Conservation (phyloP, 2,797 vertebrate species). For the Setipinna tenuifilis region DNA sequence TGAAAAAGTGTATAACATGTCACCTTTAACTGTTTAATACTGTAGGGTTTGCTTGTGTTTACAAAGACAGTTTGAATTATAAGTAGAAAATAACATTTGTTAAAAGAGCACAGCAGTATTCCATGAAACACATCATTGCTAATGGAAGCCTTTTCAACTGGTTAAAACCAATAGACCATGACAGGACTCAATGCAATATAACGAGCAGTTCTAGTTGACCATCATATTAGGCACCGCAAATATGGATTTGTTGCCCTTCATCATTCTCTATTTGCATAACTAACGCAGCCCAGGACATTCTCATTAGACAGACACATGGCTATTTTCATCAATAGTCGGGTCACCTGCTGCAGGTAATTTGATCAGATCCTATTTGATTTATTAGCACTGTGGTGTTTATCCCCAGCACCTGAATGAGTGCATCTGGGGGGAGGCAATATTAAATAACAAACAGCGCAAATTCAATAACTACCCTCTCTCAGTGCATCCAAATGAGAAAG, state of each 20-base stretch:
- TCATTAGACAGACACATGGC: conserved; percentile 11
- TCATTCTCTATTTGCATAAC: neutral
- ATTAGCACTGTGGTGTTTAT: conserved; percentile 55
- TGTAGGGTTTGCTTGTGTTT: neutral
- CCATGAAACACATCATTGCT: neutral
- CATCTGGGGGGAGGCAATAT: conserved; percentile 51
- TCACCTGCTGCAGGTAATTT: conserved; percentile 38
- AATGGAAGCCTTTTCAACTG: neutral
- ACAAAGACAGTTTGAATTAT: neutral
- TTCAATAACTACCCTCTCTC: conserved; percentile 60
- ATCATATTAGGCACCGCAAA: neutral
- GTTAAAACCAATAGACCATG: neutral
- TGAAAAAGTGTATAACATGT: too few species aligned
- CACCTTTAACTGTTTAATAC: too few species aligned
- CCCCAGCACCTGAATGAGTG: conserved; percentile 45
- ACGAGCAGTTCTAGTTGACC: neutral
- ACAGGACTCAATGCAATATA: neutral
- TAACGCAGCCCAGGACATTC: neutral
- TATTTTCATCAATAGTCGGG: conserved; percentile 34
- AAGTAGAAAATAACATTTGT: neutral
- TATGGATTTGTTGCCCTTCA: neutral
- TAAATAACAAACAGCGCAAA: conserved; percentile 59
- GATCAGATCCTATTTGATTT: conserved; percentile 55
- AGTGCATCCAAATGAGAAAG: conserved; percentile 67
- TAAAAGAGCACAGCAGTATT: neutral